Evolutionary conservation across 2,113 vertebrate genomes (phyloP), one percentile per base, ranked within the genome.

Genomic region (Platichthys flesus): DNA sequence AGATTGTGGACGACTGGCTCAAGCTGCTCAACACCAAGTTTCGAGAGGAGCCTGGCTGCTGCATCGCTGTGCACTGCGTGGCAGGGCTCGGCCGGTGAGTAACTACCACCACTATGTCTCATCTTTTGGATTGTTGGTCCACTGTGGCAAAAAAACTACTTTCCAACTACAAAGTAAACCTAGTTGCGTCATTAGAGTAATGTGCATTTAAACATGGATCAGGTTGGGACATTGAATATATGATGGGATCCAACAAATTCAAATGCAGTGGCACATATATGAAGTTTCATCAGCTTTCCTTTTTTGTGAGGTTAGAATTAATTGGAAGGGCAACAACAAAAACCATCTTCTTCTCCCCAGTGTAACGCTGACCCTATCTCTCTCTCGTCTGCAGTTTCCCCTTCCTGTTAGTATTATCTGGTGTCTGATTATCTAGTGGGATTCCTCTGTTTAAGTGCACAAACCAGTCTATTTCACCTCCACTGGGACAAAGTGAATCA

Each of bases 1-100:
- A 98, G 92, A 97, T 99, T 42, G 98, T 99, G 88, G 98, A 99
- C 0, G 96, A 99, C 86, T 99, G 98, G 98, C 94, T 99, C 68
- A 99, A 96, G 87, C 94, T 99, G 70, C 85, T 99, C 83, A 98
- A 96, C 95, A 95, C 85, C 88, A 99, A 98, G 94, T 99, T 99
- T 57, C 96, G 96, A 59, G 97, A 99, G 74, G 95, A 99, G 80
- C 96, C 97, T 0, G 96, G 97, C 15, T 97, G 97, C 93, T 98
- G 97, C 85, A 93, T 99, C 9, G 98, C 98, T 9, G 98, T 99
- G 60, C 98, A 99, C 94, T 99, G 97, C 67, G 97, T 99, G 51
- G 97, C 97, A 14, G 97, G 97, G 18, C 87, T 98, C 88, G 97
- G 97, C 77, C 95, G 97, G 97, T 99, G 75, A 80, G 92, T 63